Conservation (phyloP, 1,140 invertebrate genomes). For the Atta cephalotes region DNA sequence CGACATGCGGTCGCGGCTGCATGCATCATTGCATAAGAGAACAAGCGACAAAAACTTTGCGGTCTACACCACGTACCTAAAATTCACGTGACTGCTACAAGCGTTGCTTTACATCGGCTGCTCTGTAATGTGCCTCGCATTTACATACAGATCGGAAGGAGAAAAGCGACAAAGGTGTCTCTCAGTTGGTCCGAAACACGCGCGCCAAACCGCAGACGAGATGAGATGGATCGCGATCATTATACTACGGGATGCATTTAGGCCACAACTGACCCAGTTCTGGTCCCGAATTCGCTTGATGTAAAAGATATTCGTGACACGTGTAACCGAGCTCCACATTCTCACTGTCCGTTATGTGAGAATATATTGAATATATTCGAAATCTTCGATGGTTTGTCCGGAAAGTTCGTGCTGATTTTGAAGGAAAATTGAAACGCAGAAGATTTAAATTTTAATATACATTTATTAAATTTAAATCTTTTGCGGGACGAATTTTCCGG, state of each 20-base stretch:
- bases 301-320: constrained; percentile 69
- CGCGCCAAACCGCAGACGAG: constrained; percentile 79
- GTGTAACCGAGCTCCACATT: constrained; percentile 31
- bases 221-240: constrained; percentile 50
- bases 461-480: too few species aligned
- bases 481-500: too few species aligned
- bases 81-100: constrained; percentile 26
- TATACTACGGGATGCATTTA: constrained; percentile 43
- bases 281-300: constrained; percentile 52
- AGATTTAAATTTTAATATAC: too few species aligned
- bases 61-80: not conserved
- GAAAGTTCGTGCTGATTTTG: too few species aligned
- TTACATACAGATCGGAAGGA: not conserved
- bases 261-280: constrained; percentile 74
- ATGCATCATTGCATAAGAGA: constrained; percentile 41
- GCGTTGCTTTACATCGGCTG: not conserved
- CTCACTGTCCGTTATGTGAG: constrained; percentile 6
- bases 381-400: not conserved
- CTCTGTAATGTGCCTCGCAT: not conserved
- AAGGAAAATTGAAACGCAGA: too few species aligned
- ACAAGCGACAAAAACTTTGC: constrained; percentile 14
- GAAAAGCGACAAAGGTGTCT: constrained; percentile 5
- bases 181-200: constrained; percentile 53
- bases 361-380: constrained; percentile 14
- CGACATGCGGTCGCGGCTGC: constrained; percentile 55